A percentile compares a stretch with the other conserved stretches of the same genome.
phyloP scores from a whole-genome alignment of 1,140 invertebrate species.

The Armadillidium nasatum region DNA sequence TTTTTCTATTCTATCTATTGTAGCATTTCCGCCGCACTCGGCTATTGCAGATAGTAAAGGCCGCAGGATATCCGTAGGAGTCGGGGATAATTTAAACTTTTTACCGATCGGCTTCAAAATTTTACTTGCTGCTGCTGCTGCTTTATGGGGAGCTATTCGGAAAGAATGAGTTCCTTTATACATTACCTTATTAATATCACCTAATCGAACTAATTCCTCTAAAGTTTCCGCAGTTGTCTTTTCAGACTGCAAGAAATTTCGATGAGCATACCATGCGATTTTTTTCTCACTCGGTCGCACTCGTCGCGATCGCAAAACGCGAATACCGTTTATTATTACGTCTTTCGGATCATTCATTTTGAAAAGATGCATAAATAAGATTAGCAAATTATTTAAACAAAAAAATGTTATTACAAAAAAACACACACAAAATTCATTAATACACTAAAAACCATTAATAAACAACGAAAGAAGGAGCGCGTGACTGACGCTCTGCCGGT shows the following conservation, averaged over 20 bases:
- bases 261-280: constrained; percentile 41
- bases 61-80: constrained; percentile 25
- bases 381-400: too few species aligned
- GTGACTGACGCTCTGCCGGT: neutral
- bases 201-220: constrained; percentile 36
- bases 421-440: too few species aligned
- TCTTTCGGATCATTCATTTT: constrained; percentile 24
- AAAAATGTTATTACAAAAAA: too few species aligned
- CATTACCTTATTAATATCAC: constrained; percentile 40
- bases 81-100: constrained; percentile 32
- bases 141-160: constrained; percentile 37
- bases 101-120: constrained; percentile 30
- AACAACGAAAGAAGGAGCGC: neutral
- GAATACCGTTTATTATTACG: constrained; percentile 40
- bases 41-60: constrained; percentile 25
- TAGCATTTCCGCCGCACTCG: constrained; percentile 31
- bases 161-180: constrained; percentile 42
- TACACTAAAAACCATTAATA: too few species aligned
- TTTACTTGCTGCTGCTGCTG: constrained; percentile 29
- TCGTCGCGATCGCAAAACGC: constrained; percentile 39
- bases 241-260: constrained; percentile 39
- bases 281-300: constrained; percentile 42
- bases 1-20: constrained; percentile 33
- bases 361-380: neutral
- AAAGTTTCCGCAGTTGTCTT: constrained; percentile 37